Conservation (phyloP, 37 sponge, comb jelly and placozoan species). For the Haliclona indistincta region DNA sequence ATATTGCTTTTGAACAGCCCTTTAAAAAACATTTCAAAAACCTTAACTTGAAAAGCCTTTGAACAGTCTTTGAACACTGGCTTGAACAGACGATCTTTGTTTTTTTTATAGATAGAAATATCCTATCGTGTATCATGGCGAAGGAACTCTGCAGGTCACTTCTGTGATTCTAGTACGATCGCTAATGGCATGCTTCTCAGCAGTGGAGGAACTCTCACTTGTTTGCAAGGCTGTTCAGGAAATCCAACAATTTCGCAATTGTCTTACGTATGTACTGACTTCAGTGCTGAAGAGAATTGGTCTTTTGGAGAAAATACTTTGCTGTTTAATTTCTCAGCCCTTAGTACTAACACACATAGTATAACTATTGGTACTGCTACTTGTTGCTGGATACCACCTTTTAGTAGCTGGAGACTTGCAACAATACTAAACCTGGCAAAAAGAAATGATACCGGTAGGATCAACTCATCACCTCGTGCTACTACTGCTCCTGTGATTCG, state of each 20-base stretch:
- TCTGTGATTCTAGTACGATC: background rate
- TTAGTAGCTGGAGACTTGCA: constrained; percentile 37
- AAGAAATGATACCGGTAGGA: constrained; percentile 49
- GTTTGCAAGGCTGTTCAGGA: too few species aligned
- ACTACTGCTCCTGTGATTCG: constrained; percentile 46
- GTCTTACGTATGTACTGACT: constrained; percentile 43
- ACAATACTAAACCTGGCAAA: constrained; percentile 24
- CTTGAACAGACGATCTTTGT: too few species aligned
- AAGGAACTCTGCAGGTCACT: background rate
- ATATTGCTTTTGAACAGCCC: too few species aligned
- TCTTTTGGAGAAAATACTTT: constrained; percentile 30
- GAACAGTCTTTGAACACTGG: too few species aligned
- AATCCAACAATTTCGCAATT: background rate
- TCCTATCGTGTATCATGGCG: constrained; percentile 20
- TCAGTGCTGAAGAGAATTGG: constrained; percentile 50
- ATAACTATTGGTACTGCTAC: constrained; percentile 16
- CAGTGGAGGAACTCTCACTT: constrained; percentile 2
- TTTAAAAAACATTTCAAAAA: too few species aligned
- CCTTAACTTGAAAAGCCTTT: too few species aligned
- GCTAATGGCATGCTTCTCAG: background rate
- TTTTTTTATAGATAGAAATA: constrained; percentile 36
- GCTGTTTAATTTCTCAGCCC: background rate
- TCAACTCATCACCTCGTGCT: constrained; percentile 59
- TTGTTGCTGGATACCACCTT: constrained; percentile 18
- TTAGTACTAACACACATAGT: too few species aligned